Base-by-base conservation (phyloP, 2,888 invertebrate species). In the Pyrrhia umbra region DNA sequence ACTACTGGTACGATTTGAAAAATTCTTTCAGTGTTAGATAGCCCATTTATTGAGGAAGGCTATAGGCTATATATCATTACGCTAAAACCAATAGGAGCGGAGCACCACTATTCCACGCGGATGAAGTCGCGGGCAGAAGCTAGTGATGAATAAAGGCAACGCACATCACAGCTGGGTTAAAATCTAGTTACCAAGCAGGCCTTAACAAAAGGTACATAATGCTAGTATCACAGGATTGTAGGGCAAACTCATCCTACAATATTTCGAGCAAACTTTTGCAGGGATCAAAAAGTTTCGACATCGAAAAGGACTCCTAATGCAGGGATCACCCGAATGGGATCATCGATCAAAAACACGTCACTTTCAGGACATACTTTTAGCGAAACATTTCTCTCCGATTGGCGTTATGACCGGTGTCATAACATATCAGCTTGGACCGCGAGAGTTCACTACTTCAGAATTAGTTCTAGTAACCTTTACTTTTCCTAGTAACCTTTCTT, bases 321-420 rank as follows among this genome's bases (percentile, higher is more conserved):
- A 30, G 27, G 23, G 71, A 69, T 40, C 52, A 54, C 16, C 40
- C 6, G 34, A 40, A 27, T n/a, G n/a, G 27, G 37, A 46, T 42
- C 66, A 58, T 72, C 57, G 54, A 77, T 77, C 52, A 57, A 15
- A 34, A 15, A 30, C 27, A 43, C 21, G 49, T 42, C 56, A 18
- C 20, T 4, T 27, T 23, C 5, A 15, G 25, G 15, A 56, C 39
- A 56, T 39, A 46, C 25, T 54, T 42, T 40, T 16, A 40, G 21
- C 16, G 20, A 16, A 23, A 63, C 16, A 40, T 42, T 45, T 39
- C 2, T 43, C 43, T 58, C 21, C 8, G 8, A 74, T 57, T 58
- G 6, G 16, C 47, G 13, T 47, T 23, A 52, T 42, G 23, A 25
- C 42, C 16, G 27, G 13, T 47, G 10, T 50, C 42, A 30, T 30